Percentiles rank a stretch among this genome's conserved stretches.
phyloP scores from a whole-genome alignment of 2,113 vertebrate species.

The Terrapene triunguis region DNA sequence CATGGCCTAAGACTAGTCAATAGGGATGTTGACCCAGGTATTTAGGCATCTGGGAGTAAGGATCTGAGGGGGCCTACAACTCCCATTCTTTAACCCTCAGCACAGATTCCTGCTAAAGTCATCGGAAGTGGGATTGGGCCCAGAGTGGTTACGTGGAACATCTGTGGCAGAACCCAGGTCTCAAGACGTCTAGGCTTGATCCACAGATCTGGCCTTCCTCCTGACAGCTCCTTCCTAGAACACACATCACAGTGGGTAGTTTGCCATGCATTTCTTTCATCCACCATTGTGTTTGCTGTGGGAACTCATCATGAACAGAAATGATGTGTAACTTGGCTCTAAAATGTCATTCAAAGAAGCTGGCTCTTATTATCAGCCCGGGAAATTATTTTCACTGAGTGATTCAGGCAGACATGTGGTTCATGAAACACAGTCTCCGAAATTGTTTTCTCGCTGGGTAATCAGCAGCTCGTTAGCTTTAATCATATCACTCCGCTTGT shows the following conservation, averaged over 20 bases:
- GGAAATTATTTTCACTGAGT: background rate
- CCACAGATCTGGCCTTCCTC: background rate
- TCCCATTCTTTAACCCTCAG: background rate
- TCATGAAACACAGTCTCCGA: background rate
- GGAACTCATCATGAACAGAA: background rate
- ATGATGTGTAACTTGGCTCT: background rate
- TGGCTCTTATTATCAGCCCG: background rate
- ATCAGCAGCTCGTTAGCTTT: background rate
- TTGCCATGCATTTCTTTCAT: background rate
- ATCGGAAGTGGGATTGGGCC: background rate
- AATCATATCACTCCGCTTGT: slow-evolving; percentile 14
- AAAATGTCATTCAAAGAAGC: background rate
- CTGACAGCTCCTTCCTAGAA: background rate
- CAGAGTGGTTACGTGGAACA: background rate
- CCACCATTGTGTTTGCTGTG: background rate
- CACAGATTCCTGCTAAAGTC: background rate
- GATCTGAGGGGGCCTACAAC: background rate
- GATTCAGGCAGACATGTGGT: background rate
- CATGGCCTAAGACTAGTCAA: too few species aligned
- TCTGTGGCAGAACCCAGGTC: background rate
- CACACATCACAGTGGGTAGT: background rate
- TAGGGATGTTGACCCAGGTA: background rate
- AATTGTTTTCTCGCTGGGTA: background rate
- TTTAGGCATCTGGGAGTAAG: background rate
- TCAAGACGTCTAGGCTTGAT: background rate